Evolutionary conservation across 1,140 invertebrate species (phyloP).

Genomic region (Microvelia longipes): DNA sequence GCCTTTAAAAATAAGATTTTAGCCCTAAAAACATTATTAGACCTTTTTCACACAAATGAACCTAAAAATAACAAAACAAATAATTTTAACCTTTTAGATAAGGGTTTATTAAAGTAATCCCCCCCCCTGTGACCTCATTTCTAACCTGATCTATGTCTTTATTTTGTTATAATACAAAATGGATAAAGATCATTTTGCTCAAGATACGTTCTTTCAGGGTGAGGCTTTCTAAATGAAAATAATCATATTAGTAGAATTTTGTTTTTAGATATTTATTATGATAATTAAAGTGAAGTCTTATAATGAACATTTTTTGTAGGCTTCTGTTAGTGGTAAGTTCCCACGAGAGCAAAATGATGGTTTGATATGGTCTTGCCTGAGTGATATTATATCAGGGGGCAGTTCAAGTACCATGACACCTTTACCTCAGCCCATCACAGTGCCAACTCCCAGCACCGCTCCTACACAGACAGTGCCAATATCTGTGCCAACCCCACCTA

Average conservation of each 20-base stretch:
- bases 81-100: too few species aligned
- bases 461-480: neutral
- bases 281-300: too few species aligned
- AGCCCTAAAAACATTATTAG: too few species aligned
- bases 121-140: neutral
- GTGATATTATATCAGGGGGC: slow-evolving; percentile 19
- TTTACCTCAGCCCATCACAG: slow-evolving; percentile 7
- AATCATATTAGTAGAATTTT: neutral
- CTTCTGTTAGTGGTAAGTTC: slow-evolving; percentile 23
- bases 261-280: neutral
- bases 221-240: neutral
- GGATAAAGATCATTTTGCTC: neutral
- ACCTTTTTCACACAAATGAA: too few species aligned
- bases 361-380: slow-evolving; percentile 21
- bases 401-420: slow-evolving; percentile 6
- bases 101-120: too few species aligned
- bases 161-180: neutral
- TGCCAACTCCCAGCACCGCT: slow-evolving; percentile 9
- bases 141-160: neutral
- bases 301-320: too few species aligned
- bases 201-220: neutral
- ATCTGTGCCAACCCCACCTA: neutral
- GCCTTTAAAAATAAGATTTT: too few species aligned
- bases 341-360: slow-evolving; percentile 24
- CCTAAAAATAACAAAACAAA: too few species aligned